A percentile compares a stretch with the other conserved stretches of the same genome.
Evolutionary conservation across 2,888 invertebrate species (phyloP).

Genomic region (Kryphioiulus occultus): DNA sequence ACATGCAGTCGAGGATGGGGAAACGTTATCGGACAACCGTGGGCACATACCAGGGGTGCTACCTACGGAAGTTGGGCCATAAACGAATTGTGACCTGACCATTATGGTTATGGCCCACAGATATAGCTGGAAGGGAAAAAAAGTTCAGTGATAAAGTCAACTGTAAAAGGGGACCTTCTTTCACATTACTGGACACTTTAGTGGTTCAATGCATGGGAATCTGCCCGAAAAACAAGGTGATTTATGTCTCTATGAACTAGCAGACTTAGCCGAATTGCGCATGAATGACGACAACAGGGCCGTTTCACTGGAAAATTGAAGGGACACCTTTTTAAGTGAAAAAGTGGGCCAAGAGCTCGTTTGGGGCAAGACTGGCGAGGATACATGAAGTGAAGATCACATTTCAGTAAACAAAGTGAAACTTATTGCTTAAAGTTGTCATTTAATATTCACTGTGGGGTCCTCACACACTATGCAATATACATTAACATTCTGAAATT

Average conservation of each 20-base stretch:
- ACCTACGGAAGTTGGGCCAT: slow-evolving; percentile 45
- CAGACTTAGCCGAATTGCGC: not conserved
- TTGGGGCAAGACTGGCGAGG: not conserved
- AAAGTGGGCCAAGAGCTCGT: not conserved
- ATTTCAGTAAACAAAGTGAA: not conserved
- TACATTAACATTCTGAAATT: not conserved
- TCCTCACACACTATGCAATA: not conserved
- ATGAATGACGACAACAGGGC: not conserved
- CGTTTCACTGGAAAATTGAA: not conserved
- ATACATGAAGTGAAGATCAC: not conserved
- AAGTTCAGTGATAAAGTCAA: slow-evolving; percentile 37
- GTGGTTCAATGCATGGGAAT: slow-evolving; percentile 42
- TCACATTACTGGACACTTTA: slow-evolving; percentile 20
- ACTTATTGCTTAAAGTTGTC: not conserved
- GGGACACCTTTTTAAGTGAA: not conserved
- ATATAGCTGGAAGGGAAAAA: slow-evolving; percentile 39
- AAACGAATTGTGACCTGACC: slow-evolving; percentile 45
- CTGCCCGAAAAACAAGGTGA: slow-evolving; percentile 41
- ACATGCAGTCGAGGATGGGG: slow-evolving; percentile 16
- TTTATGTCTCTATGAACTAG: slow-evolving; percentile 33
- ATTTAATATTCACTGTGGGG: not conserved
- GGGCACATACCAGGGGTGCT: slow-evolving; percentile 42
- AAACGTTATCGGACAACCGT: slow-evolving; percentile 23
- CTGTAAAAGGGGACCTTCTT: slow-evolving; percentile 12
- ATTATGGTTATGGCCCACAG: slow-evolving; percentile 45